Percentiles rank a stretch among this genome's conserved stretches.
phyloP scores from a whole-genome alignment of 1,140 invertebrate species.

The Vanessa tameamea region DNA sequence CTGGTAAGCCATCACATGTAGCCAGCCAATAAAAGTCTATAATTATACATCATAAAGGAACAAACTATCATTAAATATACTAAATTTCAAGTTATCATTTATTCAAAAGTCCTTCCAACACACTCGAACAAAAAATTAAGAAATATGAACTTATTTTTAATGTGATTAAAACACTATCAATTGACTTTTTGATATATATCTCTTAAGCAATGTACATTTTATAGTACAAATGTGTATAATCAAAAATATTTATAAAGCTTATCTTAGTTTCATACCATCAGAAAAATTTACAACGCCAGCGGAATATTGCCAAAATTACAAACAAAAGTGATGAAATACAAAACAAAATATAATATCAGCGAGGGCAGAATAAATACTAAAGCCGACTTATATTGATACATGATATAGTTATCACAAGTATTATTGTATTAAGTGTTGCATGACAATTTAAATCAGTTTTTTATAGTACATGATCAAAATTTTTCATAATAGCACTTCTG shows the following conservation, averaged over 20 bases:
- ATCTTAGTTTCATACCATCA: neutral
- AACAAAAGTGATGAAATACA: neutral
- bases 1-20: no score
- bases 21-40: no score
- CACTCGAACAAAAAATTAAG: neutral
- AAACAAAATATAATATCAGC: no score
- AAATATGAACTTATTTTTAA: neutral
- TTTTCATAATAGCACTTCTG: no score
- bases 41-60: neutral
- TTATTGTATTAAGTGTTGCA: no score
- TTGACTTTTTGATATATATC: constrained; percentile 3
- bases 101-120: neutral
- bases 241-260: constrained; percentile 9
- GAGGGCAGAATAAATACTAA: no score
- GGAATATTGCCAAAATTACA: neutral
- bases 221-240: constrained; percentile 1
- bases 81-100: constrained; percentile 1
- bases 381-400: no score
- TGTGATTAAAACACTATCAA: constrained; percentile 2
- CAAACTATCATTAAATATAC: neutral
- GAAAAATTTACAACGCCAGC: neutral
- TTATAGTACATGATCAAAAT: no score
- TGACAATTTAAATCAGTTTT: no score
- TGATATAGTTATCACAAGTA: no score
- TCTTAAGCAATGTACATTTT: neutral